A percentile compares a stretch with the other conserved stretches of the same genome.
Evolutionary conservation across 2,888 invertebrate species (phyloP).

Genomic region (Microctonus brassicae): DNA sequence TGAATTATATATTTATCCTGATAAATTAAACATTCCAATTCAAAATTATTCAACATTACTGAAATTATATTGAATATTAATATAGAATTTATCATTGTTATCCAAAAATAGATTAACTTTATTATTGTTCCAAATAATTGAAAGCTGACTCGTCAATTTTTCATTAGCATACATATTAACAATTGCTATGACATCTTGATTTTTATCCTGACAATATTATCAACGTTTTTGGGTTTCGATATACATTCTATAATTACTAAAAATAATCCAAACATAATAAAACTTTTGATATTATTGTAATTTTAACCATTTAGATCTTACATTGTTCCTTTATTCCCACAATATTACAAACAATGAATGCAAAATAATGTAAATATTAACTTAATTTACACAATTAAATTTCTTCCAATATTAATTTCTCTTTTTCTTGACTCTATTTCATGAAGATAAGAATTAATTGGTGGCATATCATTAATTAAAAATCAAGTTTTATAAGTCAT

Average conservation of each 20-base stretch:
- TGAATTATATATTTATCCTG: not conserved
- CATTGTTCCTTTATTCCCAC: too few species aligned
- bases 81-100: not conserved
- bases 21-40: not conserved
- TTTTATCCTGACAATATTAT: too few species aligned
- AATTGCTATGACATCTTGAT: too few species aligned
- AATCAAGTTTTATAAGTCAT: constrained; percentile 48
- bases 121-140: not conserved
- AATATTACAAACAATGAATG: too few species aligned
- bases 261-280: too few species aligned
- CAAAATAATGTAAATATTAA: too few species aligned
- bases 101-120: not conserved
- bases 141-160: not conserved
- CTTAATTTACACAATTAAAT: too few species aligned
- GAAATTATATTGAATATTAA: not conserved
- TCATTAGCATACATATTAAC: too few species aligned
- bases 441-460: not conserved
- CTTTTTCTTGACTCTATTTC: not conserved
- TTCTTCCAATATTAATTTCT: not conserved
- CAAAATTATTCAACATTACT: not conserved
- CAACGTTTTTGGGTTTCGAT: too few species aligned
- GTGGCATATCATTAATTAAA: constrained; percentile 52
- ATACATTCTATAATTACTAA: too few species aligned
- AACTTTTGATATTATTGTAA: too few species aligned
- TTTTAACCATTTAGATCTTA: too few species aligned